Evolutionary conservation across 2,797 vertebrate species (phyloP), one percentile per base, ranked within the genome.

Genomic region (Masticophis lateralis): DNA sequence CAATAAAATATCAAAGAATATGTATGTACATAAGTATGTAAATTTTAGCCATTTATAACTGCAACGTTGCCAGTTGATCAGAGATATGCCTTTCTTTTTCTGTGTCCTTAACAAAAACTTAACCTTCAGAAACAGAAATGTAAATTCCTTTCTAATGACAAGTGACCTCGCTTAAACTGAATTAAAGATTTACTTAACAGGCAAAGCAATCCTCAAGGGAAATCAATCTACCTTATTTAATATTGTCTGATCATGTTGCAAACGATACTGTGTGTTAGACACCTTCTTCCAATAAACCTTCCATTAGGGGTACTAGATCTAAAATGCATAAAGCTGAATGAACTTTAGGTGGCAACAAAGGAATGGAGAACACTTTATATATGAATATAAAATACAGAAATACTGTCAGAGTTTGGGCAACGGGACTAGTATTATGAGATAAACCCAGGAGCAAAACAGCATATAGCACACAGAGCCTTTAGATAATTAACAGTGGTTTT

Each of bases 1-100:
- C 91, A 96, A 94, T 94, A 5, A 94, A 92, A 93, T 7, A 86
- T 20, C 37, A 74, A 74, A 37, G 2, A 37, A 74, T 37, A 32
- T 74, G 14, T 74, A 74, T 43, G 32, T 43, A 43, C 0, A 16
- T 37, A 74, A 6, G 8, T 79, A 79, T 11, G 37, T 79, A 79
- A 69, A 69, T 57, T 53, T 37, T 69, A 69, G 53, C 0, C 28
- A 8, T 88, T 88, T 66, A 37, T 25, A 14, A 55, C 28, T 53
- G 27, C 18, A 25, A 4, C 16, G 6, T 32, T 66, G 14, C n/a
- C 86, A 43, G 32, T 6, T 37, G n/a, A 88, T 32, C 25, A 57
- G 86, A 56, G 27, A 43, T 47, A 56, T 66, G 11, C 18, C 10
- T 10, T 7, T 37, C 3, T 27, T 51, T 69, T 69, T 63, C 22